Evolutionary conservation across 2,797 vertebrate species (phyloP).

Genomic region (Oreochromis mossambicus): DNA sequence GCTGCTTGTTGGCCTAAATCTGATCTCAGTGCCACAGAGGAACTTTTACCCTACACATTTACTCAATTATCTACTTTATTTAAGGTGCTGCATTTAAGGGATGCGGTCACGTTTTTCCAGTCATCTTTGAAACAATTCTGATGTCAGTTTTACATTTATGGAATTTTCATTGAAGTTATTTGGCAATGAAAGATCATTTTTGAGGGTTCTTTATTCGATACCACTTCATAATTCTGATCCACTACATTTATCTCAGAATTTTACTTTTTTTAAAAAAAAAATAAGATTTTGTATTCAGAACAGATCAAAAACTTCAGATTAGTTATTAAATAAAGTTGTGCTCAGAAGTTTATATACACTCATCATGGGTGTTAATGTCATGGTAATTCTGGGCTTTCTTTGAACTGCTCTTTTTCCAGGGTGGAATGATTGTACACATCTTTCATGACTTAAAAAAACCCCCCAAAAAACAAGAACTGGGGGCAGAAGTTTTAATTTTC

Average conservation of each 20-base stretch:
- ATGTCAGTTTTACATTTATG: background rate
- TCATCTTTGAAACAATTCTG: background rate
- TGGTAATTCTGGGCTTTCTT: background rate
- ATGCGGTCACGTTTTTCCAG: background rate
- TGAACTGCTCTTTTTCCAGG: background rate
- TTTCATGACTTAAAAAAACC: background rate
- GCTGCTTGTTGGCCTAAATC: background rate
- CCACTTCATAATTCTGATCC: background rate
- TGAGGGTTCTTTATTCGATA: background rate
- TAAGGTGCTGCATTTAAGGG: background rate
- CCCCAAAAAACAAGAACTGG: no score
- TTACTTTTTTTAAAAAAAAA: background rate
- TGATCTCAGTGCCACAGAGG: background rate
- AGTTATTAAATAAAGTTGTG: background rate
- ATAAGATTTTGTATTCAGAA: accelerated
- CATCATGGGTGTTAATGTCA: background rate
- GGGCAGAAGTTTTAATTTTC: background rate
- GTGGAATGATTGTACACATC: background rate
- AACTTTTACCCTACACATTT: background rate
- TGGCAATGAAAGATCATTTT: background rate
- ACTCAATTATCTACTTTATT: background rate
- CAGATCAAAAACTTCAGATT: background rate
- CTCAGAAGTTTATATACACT: background rate
- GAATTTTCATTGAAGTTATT: background rate
- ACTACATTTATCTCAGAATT: background rate